Base-by-base conservation (phyloP, 1,140 invertebrate genomes). In the Pemphigus obesinymphae region DNA sequence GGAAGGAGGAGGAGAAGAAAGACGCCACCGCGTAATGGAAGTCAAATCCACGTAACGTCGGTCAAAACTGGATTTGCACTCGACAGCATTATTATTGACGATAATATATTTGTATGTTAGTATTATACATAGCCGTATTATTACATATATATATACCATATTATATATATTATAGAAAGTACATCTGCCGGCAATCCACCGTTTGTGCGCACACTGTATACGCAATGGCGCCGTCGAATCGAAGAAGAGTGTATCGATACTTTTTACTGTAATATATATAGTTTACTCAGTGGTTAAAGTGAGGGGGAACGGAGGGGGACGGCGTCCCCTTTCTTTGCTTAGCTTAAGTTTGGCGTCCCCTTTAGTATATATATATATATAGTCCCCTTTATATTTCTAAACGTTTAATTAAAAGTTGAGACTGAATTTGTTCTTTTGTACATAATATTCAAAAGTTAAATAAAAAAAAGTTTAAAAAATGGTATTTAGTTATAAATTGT, bases 41-140 rank as follows among this genome's bases (percentile, higher is more conserved):
- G 23, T 26, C 31, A 8, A 63, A 29, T 63, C 31, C 31, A 63
- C 70, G 45, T 73, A 73, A 73, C 43, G 13, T 73, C 23, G 17
- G 45, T 53, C n/a, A n/a, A 15, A 75, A 75, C 72, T 75, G 72
- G 45, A 53, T 75, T 75, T 53, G 48, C 45, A 31, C 23, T 48
- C 48, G 6, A 1, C 37, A 34, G 29, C 29, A 63, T 63, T 40
- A 40, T 68, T 40, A 23, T 40, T 3, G 15, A 13, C 63, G 8
- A 37, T 66, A n/a, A 37, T 40, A 31, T 63, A 68, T 68, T 68
- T 40, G 23, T 55, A 20, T 26, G 23, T 26, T n/a, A 45, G 13
- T 43, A 43, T 26, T 3, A 6, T 26, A 1, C 6, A n/a, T n/a
- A n/a, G 20, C 37, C 23, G n/a, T n/a, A 40, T 10, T n/a, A n/a